These are phyloP conservation scores for Coreius guichenoti DNA, from an alignment of 2,797 vertebrate genomes.

Conservation along the genomic window DNA sequence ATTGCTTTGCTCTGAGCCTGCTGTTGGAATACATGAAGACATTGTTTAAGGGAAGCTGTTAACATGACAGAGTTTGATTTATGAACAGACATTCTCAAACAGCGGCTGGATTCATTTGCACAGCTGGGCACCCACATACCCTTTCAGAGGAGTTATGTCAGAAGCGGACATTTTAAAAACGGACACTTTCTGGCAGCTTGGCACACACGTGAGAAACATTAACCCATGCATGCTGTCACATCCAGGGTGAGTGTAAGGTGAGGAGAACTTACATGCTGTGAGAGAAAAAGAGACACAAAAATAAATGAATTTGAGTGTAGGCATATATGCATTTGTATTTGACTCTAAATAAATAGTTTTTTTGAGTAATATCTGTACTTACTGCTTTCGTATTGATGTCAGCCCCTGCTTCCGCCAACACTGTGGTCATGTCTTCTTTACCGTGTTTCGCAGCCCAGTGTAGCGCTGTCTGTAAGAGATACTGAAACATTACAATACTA, in stretches of 20 bases:
- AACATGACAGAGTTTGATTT: constrained; percentile 82
- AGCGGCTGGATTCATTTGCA: constrained; percentile 74
- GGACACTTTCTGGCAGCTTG: constrained; percentile 36
- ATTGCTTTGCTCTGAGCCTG: constrained; percentile 71
- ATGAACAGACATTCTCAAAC: constrained; percentile 72
- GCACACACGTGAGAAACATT: constrained; percentile 41
- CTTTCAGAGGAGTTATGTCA: constrained; percentile 65
- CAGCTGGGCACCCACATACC: constrained; percentile 73
- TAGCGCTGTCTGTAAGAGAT: constrained; percentile 77
- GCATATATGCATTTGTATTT: neutral
- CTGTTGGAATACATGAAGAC: constrained; percentile 71
- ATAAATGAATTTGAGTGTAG: neutral
- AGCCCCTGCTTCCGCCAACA: constrained; percentile 76
- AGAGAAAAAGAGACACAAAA: constrained; percentile 37
- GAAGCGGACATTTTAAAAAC: constrained; percentile 24
- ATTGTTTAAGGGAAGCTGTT: constrained; percentile 81
- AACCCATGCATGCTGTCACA: constrained; percentile 18
- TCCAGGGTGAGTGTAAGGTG: constrained; percentile 18
- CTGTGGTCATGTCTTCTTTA: constrained; percentile 77
- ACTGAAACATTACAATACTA: neutral
- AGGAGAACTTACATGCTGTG: constrained; percentile 79
- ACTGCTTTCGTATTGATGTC: constrained; percentile 84
- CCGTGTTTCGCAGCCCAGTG: constrained; percentile 87
- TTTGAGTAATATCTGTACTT: constrained; percentile 59
- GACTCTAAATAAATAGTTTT: neutral